Percentiles rank a stretch among this genome's conserved stretches.
Evolutionary conservation across 92 coral and sea anemone genomes (phyloP).

Genomic region (Zoanthus gigantus): DNA sequence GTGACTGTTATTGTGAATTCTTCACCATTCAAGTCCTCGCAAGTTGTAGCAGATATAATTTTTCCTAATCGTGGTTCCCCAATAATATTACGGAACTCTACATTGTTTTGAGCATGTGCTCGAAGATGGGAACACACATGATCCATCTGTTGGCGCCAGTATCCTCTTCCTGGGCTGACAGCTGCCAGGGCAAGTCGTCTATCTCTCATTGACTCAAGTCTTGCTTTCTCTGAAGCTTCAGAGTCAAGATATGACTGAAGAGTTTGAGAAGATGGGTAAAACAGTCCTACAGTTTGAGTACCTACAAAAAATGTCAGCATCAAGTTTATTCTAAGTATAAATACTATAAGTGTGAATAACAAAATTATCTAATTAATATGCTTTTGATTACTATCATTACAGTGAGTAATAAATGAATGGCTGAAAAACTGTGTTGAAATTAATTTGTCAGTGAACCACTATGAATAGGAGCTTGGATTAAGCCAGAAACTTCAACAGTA

Average conservation of each 20-base stretch:
- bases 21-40: constrained; percentile 95
- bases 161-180: constrained; percentile 98
- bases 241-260: constrained; percentile 78
- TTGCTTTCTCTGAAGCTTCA: constrained; percentile 78
- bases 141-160: constrained; percentile 99
- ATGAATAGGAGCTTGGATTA: too few relatives aligned
- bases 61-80: constrained; percentile 98
- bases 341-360: too few relatives aligned
- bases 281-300: constrained; percentile 94
- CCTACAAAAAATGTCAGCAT: constrained; percentile 46
- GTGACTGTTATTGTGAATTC: constrained; percentile 91
- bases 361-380: too few relatives aligned
- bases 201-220: constrained; percentile 86
- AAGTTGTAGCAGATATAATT: constrained; percentile 91
- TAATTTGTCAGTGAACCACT: too few relatives aligned
- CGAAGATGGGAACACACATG: constrained; percentile 96
- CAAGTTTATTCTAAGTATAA: too few relatives aligned
- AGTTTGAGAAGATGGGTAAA: constrained; percentile 88
- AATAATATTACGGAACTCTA: constrained; percentile 90
- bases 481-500: too few relatives aligned
- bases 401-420: too few relatives aligned
- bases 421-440: too few relatives aligned
- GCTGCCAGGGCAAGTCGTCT: constrained; percentile 87
- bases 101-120: constrained; percentile 96
- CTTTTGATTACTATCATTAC: too few relatives aligned